These are phyloP conservation scores for Phocides pigmalion DNA, from an alignment of 1,140 invertebrate species.

Conservation along the genomic window DNA sequence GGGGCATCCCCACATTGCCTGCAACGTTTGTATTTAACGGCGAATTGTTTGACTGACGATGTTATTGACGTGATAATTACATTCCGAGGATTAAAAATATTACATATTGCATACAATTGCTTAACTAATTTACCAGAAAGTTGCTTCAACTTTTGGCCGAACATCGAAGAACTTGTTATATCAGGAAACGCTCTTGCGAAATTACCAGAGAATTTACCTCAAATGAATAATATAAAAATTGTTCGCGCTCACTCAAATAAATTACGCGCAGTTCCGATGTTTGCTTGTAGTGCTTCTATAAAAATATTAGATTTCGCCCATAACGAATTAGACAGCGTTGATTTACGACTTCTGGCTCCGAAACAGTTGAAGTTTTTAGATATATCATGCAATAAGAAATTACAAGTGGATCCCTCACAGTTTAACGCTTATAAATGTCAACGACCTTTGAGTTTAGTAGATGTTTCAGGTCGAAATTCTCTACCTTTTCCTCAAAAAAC, in stretches of 20 bases:
- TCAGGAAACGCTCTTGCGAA: conserved; percentile 92
- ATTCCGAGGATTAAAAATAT: conserved; percentile 86
- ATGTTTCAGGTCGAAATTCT: conserved; percentile 91
- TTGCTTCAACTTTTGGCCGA: conserved; percentile 89
- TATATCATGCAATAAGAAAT: conserved; percentile 91
- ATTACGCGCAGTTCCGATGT: conserved; percentile 89
- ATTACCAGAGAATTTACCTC: conserved; percentile 90
- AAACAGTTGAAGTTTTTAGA: conserved; percentile 93
- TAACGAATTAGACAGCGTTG: conserved; percentile 91
- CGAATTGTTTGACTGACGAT: conserved; percentile 90
- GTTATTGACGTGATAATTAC: conserved; percentile 88
- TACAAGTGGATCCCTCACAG: conserved; percentile 92
- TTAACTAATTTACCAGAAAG: conserved; percentile 89
- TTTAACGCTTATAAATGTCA: conserved; percentile 91
- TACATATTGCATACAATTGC: conserved; percentile 92
- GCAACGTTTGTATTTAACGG: conserved; percentile 90
- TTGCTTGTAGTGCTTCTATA: conserved; percentile 89
- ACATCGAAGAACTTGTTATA: conserved; percentile 91
- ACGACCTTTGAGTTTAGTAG: conserved; percentile 91
- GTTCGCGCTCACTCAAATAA: conserved; percentile 93
- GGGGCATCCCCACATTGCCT: conserved; percentile 85
- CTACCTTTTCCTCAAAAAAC: conserved; percentile 86
- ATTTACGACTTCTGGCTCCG: conserved; percentile 89
- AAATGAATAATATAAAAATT: conserved; percentile 88
- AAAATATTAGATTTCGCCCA: conserved; percentile 93